These are phyloP conservation scores for Phenganax marumi DNA, from an alignment of 92 coral and sea anemone species.

Conservation along the genomic window DNA sequence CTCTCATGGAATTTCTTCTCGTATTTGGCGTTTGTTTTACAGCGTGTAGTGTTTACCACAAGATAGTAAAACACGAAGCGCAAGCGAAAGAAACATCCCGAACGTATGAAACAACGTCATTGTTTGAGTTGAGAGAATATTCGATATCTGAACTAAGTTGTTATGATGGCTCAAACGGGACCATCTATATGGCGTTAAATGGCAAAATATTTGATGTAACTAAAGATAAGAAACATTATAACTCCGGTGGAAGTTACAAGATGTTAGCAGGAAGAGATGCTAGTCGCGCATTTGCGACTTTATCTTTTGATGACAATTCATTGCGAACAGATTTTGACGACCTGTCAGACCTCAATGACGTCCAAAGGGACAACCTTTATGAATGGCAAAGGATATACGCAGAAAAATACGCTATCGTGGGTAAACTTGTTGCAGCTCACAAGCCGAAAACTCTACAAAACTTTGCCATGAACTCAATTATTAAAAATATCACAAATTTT, in stretches of 20 bases:
- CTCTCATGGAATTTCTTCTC: constrained; percentile 1
- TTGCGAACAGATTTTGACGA: constrained; percentile 62
- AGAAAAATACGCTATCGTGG: constrained; percentile 77
- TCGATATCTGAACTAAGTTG: constrained; percentile 30
- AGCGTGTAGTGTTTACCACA: constrained; percentile 1
- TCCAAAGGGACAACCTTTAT: constrained; percentile 73
- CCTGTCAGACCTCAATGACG: constrained; percentile 75
- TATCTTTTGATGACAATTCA: constrained; percentile 58
- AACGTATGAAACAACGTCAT: constrained; percentile 21
- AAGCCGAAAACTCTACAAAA: constrained; percentile 70
- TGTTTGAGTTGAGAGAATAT: constrained; percentile 31
- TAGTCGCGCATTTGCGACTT: constrained; percentile 92
- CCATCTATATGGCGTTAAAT: constrained; percentile 83
- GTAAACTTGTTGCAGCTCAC: constrained; percentile 74
- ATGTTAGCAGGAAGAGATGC: constrained; percentile 90
- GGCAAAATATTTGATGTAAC: constrained; percentile 88
- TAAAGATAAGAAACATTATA: constrained; percentile 66
- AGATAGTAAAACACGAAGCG: neutral
- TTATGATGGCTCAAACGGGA: constrained; percentile 39
- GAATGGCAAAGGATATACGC: constrained; percentile 85
- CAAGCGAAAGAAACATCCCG: constrained; percentile 11
- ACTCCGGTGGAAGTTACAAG: constrained; percentile 69
- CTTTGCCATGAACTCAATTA: constrained; percentile 57
- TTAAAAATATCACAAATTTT: neutral
- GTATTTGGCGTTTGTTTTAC: constrained; percentile 10